Conservation (phyloP, 2,888 invertebrate genomes). For the Ophion ellenae region DNA sequence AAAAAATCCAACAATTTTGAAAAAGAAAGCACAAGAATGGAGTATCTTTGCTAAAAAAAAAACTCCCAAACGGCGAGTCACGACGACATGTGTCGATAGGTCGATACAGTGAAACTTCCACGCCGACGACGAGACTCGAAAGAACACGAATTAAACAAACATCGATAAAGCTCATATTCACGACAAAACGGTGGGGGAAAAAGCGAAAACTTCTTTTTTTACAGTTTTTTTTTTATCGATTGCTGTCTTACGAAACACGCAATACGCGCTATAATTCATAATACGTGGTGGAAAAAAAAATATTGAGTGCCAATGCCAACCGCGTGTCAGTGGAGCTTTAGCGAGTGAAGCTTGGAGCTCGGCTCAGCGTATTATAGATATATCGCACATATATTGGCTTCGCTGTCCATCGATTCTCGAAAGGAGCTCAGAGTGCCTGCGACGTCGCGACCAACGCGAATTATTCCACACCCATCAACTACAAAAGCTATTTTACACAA, state of each 20-base stretch:
- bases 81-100: not conserved
- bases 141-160: not conserved
- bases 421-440: conserved; percentile 52
- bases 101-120: not conserved
- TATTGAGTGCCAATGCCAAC: conserved; percentile 56
- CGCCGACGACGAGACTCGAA: not conserved
- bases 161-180: conserved; percentile 4
- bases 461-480: conserved; percentile 40
- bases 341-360: conserved; percentile 31
- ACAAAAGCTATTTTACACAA: conserved; percentile 24
- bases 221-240: conserved; percentile 40
- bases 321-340: conserved; percentile 56
- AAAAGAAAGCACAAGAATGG: too few relatives aligned
- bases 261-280: conserved; percentile 40
- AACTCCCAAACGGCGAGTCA: not conserved
- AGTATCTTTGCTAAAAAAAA: not conserved
- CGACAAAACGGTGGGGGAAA: not conserved
- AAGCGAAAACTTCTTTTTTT: not conserved
- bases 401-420: conserved; percentile 57
- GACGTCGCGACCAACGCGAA: conserved; percentile 56
- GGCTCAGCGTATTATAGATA: conserved; percentile 36
- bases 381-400: conserved; percentile 35
- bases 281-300: conserved; percentile 34
- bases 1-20: too few relatives aligned
- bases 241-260: conserved; percentile 45